Evolutionary conservation across 2,888 invertebrate species (phyloP).

Genomic region (Hyalella azteca): DNA sequence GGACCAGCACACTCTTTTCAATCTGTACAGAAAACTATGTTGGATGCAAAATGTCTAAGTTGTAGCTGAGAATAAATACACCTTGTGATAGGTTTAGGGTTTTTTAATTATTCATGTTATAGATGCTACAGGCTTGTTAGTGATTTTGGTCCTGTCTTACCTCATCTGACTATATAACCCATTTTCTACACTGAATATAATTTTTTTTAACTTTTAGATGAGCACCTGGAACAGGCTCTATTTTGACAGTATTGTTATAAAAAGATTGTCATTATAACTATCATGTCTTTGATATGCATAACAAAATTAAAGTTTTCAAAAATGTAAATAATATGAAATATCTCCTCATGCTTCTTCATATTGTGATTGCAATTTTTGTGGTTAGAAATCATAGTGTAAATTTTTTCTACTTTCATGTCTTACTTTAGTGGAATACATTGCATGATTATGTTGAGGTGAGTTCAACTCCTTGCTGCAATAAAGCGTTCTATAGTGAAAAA

Average conservation of each 20-base stretch:
- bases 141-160: too few relatives aligned
- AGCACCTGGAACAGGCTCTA: not conserved
- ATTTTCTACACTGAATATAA: too few relatives aligned
- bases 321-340: not conserved
- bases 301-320: not conserved
- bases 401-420: not conserved
- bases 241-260: not conserved
- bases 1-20: too few relatives aligned
- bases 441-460: slow-evolving; percentile 21
- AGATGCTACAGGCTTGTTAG: too few relatives aligned
- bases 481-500: not conserved
- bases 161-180: too few relatives aligned
- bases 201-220: too few relatives aligned
- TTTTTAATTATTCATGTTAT: too few relatives aligned
- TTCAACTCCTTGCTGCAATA: not conserved
- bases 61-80: too few relatives aligned
- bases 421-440: not conserved
- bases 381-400: not conserved
- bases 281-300: not conserved
- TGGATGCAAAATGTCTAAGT: too few relatives aligned
- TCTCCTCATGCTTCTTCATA: not conserved
- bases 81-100: too few relatives aligned
- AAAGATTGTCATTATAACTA: not conserved
- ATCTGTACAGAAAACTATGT: too few relatives aligned
- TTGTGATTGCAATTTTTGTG: not conserved